Conservation (phyloP, 2,797 vertebrate genomes). For the Parambassis ranga region DNA sequence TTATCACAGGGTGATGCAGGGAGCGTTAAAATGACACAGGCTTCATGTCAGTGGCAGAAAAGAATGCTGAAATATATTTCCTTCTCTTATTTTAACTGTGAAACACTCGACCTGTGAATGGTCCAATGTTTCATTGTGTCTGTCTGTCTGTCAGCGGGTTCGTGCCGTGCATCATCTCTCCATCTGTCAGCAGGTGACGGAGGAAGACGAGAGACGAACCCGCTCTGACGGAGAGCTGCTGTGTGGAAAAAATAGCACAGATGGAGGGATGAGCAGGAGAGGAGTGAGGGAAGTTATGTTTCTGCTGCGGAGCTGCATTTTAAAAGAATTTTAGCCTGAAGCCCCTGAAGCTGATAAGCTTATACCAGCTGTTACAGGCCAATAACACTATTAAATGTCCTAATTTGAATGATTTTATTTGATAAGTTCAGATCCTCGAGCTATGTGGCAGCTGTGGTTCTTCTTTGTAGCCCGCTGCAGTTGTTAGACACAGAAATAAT, state of each 20-base stretch:
- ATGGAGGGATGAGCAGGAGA: neutral
- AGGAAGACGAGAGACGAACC: constrained; percentile 9
- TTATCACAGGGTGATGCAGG: neutral
- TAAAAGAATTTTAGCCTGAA: neutral
- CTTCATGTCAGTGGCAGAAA: neutral
- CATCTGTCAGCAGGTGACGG: constrained; percentile 10
- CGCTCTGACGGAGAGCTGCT: neutral
- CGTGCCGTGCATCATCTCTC: neutral
- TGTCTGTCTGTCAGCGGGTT: constrained; percentile 2
- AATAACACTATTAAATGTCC: constrained; percentile 18
- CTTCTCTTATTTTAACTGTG: neutral
- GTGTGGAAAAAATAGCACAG: neutral
- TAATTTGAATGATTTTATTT: too few relatives aligned
- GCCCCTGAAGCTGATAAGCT: too few relatives aligned
- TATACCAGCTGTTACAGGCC: neutral
- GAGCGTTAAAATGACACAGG: constrained; percentile 15
- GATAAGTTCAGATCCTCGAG: too few relatives aligned
- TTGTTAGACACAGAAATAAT: too few relatives aligned
- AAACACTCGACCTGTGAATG: neutral
- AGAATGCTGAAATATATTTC: neutral
- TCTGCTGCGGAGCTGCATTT: constrained; percentile 10
- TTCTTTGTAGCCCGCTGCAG: too few relatives aligned
- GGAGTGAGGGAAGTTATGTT: constrained; percentile 3
- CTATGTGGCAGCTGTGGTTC: too few relatives aligned
- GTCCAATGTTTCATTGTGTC: neutral